Base-by-base conservation (phyloP, 2,113 vertebrate species). In the Charadrius vociferus region DNA sequence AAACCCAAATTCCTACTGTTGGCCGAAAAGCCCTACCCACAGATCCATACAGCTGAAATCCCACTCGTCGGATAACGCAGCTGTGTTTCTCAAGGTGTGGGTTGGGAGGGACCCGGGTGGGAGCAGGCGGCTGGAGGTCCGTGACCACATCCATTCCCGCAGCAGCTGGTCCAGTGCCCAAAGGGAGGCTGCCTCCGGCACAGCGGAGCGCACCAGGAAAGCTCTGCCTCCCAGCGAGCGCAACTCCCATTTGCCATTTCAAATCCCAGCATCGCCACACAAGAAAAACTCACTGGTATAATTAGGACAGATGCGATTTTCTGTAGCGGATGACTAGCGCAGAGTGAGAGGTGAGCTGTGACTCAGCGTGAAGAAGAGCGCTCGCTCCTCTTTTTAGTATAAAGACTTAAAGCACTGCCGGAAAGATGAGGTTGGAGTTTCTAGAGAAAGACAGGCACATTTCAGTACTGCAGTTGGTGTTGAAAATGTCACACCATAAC, bases 61-160 rank as follows among this genome's bases (percentile, higher is more conserved):
- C 45, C 14, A 4, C 85, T 70, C 34, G n/a, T 20, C 0, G 24
- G 50, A 5, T 37, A 22, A 52, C n/a, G 17, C 30, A 39, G 1
- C 14, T 55, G 18, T 10, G 47, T 21, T 77, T 55, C 1, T 39
- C 30, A 14, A 16, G 72, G 43, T 36, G 18, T n/a, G 65, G 12
- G 43, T 8, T 14, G 32, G 0, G 0, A 74, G 59, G 39, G 24
- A 55, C 7, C 20, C 1, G 2, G n/a, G 10, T 12, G 43, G 32
- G 36, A 73, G 43, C 22, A n/a, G 61, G 22, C 9, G 3, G 63
- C 68, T 55, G 93, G 59, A 78, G 47, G n/a, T 29, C 18, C 2
- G 1, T 4, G 7, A 47, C 27, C 1, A 0, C 49, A 32, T 72
- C 67, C 78, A 72, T 3, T 34, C 34, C 70, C 1, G 5, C 37